Base-by-base conservation (phyloP, 2,888 invertebrate genomes). In the Eupeodes luniger region DNA sequence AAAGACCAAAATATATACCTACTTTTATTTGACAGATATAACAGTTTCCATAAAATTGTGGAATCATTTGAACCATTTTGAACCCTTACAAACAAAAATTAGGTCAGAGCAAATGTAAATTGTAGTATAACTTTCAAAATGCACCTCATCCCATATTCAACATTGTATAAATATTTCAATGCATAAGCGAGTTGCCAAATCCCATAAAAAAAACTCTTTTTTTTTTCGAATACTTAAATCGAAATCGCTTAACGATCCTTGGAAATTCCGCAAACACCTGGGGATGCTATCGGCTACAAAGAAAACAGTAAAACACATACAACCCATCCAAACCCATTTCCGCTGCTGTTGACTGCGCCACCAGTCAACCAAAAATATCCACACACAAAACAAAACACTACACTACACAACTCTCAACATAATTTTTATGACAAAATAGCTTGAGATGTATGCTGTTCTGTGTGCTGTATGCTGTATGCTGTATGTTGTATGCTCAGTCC, bases 361-460 rank as follows among this genome's bases (percentile, higher is more conserved):
- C 27, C 57, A 75, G 34, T 64, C 69, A 66, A 49, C 75, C 59
- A 51, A 66, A 40, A 47, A 77, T 59, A 66, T 69, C 57, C 40
- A 40, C 12, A 27, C 62, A 34, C 19, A 27, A 36, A 7, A 64
- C 40, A 64, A n/a, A 10, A 40, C 40, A 40, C 12, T n/a, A 34
- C 19, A 27, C 49, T 27, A 64, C 40, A 70, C 34, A 12, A 64
- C 66, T 75, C 86, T 16, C 70, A 72, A 75, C 86, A 83, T 87
- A 80, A 77, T 84, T 87, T 40, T 87, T 80, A 87, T 84, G 87
- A 87, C 87, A 87, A 87, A 87, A 76, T 87, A 87, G 76, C 87
- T 84, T 80, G 76, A 84, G 87, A 83, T 84, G 76, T 84, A 55
- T 82, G 83, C 67, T 74, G 83, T 74, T 74, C n/a, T 59, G 40